Conservation (phyloP, 2,113 vertebrate genomes). For the Calidris pugnax region DNA sequence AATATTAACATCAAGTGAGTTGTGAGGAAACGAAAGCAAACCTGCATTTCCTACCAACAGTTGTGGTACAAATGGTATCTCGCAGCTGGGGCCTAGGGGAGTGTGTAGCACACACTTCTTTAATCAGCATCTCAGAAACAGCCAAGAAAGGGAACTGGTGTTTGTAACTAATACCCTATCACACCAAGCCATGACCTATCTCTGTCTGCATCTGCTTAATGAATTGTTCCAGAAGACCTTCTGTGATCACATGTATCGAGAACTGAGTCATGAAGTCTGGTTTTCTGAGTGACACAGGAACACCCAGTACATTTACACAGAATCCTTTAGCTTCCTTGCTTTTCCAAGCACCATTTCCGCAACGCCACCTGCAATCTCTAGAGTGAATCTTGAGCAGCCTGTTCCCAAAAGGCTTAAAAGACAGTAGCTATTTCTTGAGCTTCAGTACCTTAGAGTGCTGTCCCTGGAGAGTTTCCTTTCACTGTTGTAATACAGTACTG, state of each 20-base stretch:
- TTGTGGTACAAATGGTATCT: neutral
- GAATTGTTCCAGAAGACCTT: neutral
- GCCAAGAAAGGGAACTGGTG: neutral
- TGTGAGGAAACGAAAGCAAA: neutral
- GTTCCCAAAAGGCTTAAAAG: slow-evolving; percentile 2
- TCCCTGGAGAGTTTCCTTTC: neutral
- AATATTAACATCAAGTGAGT: neutral
- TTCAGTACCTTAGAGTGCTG: neutral
- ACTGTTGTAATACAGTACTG: neutral
- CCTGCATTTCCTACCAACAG: neutral
- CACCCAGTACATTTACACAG: neutral
- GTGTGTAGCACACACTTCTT: neutral
- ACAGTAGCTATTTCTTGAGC: neutral
- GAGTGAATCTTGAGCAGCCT: neutral
- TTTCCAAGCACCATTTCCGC: neutral
- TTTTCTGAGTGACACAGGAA: neutral
- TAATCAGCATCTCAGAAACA: neutral
- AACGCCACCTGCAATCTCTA: neutral
- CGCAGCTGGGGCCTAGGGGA: neutral
- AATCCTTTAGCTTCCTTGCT: neutral
- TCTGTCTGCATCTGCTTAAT: neutral
- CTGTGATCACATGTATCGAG: neutral
- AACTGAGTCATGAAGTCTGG: neutral
- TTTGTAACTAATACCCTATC: neutral
- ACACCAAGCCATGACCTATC: neutral